Conservation (phyloP, 2,113 vertebrate species). For the Orycteropus afer region DNA sequence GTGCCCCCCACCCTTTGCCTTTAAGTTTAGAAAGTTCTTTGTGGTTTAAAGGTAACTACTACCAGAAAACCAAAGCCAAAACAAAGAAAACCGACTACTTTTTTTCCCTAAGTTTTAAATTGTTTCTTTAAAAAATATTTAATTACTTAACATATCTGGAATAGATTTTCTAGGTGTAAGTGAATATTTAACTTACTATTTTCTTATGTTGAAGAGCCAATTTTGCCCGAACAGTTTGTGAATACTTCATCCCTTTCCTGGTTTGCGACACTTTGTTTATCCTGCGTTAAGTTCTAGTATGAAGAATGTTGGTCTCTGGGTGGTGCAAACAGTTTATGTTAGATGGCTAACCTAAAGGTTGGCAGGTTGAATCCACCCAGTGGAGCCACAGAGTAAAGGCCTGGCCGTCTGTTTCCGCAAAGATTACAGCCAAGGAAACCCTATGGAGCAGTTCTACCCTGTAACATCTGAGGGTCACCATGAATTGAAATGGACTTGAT, state of each 20-base stretch:
- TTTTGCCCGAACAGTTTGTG: neutral
- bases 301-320: neutral
- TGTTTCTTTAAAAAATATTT: neutral
- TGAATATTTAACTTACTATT: neutral
- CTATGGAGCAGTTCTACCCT: neutral
- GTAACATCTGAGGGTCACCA: neutral
- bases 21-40: neutral
- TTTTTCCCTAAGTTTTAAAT: neutral
- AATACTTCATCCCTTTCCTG: neutral
- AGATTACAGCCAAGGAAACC: neutral
- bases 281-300: neutral
- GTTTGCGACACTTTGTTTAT: neutral
- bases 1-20: neutral
- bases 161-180: neutral
- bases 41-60: no score
- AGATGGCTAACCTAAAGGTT: neutral
- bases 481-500: no score
- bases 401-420: neutral
- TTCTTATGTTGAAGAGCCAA: neutral
- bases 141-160: neutral
- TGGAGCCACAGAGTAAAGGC: neutral
- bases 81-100: no score
- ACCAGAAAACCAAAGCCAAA: no score
- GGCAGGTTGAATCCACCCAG: neutral
- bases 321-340: neutral